A percentile compares a stretch with the other conserved stretches of the same genome.
Evolutionary conservation across 2,797 vertebrate species (phyloP).

Genomic region (Morelia viridis): DNA sequence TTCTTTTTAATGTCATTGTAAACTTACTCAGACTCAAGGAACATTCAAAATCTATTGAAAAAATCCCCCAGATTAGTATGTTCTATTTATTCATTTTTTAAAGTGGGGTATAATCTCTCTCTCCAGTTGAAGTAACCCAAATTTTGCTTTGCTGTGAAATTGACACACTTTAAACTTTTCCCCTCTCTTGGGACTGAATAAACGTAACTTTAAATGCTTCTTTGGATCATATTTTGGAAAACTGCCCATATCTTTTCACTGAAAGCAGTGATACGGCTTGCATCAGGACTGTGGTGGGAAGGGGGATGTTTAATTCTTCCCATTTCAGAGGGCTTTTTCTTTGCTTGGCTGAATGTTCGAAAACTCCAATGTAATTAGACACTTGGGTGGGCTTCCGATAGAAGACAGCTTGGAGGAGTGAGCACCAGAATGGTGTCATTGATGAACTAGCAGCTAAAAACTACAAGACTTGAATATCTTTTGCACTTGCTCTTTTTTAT

Average conservation of each 20-base stretch:
- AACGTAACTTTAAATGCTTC: neutral
- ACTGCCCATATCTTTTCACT: neutral
- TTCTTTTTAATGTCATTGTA: neutral
- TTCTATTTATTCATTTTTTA: neutral
- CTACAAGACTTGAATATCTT: neutral
- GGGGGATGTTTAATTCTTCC: neutral
- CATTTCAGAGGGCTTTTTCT: neutral
- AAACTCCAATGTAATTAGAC: neutral
- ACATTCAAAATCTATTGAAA: neutral
- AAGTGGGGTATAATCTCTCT: neutral
- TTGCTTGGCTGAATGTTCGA: neutral
- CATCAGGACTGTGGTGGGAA: neutral
- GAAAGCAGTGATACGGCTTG: neutral
- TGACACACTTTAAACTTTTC: neutral
- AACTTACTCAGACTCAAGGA: neutral
- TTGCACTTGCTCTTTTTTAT: neutral
- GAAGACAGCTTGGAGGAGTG: neutral
- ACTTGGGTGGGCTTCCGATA: neutral
- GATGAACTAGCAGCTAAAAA: neutral
- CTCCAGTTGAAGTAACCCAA: neutral
- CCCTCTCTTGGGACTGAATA: neutral
- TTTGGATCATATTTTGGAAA: neutral
- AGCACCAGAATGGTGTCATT: neutral
- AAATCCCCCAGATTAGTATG: neutral
- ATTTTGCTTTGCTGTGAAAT: neutral